Evolutionary conservation across 2,888 invertebrate genomes (phyloP).

Genomic region (Hypolimnas misippus): DNA sequence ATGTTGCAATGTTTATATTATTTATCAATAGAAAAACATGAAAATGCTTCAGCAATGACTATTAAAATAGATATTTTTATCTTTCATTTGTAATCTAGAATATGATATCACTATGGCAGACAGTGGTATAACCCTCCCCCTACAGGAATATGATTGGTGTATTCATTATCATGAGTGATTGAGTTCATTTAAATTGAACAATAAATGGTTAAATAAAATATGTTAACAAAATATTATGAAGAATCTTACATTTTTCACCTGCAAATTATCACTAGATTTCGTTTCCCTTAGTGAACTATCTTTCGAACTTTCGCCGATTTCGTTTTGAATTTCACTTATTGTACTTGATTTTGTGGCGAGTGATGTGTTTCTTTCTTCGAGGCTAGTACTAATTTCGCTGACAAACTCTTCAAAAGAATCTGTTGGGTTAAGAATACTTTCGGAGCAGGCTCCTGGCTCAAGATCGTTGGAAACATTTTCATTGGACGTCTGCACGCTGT

Average conservation of each 20-base stretch:
- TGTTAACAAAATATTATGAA: neutral
- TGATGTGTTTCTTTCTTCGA: constrained; percentile 78
- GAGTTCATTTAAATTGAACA: no score
- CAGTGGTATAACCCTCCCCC: constrained; percentile 1
- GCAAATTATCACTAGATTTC: constrained; percentile 72
- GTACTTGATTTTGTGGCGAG: constrained; percentile 83
- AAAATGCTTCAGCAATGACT: no score
- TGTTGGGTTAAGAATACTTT: constrained; percentile 88
- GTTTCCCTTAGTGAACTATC: constrained; percentile 55
- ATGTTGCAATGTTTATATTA: no score
- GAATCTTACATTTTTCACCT: constrained; percentile 67
- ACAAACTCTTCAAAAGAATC: constrained; percentile 89
- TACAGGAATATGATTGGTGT: neutral
- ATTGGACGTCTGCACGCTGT: neutral
- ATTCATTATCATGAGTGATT: no score
- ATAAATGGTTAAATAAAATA: no score
- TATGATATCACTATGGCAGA: constrained; percentile 1
- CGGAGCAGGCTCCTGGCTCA: constrained; percentile 79
- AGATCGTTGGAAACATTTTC: constrained; percentile 60
- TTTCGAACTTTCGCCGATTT: constrained; percentile 68
- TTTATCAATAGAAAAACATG: neutral
- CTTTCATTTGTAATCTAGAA: no score
- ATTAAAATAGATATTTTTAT: no score
- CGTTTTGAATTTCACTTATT: constrained; percentile 84
- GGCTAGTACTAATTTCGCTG: constrained; percentile 85